phyloP scores from a whole-genome alignment of 2,113 vertebrate species.

The Crotalus viridis region DNA sequence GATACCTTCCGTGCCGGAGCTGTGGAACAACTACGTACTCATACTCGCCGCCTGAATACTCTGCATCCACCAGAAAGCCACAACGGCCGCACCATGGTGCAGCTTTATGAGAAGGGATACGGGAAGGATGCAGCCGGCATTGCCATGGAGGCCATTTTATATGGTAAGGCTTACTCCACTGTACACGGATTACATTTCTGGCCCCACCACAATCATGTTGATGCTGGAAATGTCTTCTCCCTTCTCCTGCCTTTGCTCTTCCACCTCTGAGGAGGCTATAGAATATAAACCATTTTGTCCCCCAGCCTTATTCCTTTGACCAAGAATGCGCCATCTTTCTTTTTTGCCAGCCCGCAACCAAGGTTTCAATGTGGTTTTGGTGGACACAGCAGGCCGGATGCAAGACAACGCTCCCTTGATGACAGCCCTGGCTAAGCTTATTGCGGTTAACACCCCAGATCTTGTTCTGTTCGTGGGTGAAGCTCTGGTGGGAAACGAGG shows the following conservation, averaged over 20 bases:
- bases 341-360: conserved; percentile 87
- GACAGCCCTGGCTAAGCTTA: conserved; percentile 95
- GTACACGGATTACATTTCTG: too few relatives aligned
- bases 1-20: conserved; percentile 96
- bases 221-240: not conserved
- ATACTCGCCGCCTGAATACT: conserved; percentile 88
- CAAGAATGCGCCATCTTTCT: accelerated
- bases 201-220: not conserved
- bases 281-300: not conserved
- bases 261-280: not conserved
- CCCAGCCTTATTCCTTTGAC: not conserved
- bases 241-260: not conserved
- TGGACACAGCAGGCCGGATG: conserved; percentile 98
- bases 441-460: conserved; percentile 92
- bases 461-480: conserved; percentile 97
- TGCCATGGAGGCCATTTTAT: conserved; percentile 96
- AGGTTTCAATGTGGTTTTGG: conserved; percentile 93
- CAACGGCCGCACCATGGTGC: conserved; percentile 80
- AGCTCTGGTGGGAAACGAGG: conserved; percentile 95
- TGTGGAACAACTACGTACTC: conserved; percentile 95
- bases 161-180: conserved; percentile 68
- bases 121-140: conserved; percentile 97
- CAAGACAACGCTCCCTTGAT: conserved; percentile 97
- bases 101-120: conserved; percentile 96
- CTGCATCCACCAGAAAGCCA: conserved; percentile 87